A percentile compares a stretch with the other conserved stretches of the same genome.
Conservation (phyloP, 2,113 vertebrate species). For the Raja brachyura region DNA sequence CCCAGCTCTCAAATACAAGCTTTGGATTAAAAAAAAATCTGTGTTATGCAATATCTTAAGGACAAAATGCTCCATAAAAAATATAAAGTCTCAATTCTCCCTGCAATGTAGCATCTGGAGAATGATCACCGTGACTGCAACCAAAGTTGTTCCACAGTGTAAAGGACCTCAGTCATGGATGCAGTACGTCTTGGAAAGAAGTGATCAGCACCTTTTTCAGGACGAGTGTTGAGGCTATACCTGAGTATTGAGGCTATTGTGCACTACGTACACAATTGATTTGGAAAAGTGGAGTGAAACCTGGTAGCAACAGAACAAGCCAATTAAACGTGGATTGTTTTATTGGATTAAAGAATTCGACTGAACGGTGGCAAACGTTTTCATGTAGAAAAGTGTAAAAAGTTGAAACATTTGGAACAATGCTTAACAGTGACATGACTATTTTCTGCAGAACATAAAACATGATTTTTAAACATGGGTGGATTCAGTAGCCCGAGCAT, state of each 20-base stretch:
- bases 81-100: neutral
- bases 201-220: neutral
- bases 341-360: neutral
- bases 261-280: neutral
- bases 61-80: neutral
- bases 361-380: neutral
- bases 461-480: neutral
- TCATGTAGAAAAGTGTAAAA: constrained; percentile 5
- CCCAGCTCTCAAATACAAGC: neutral
- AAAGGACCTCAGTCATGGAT: neutral
- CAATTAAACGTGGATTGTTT: neutral
- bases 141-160: neutral
- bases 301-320: neutral
- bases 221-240: neutral
- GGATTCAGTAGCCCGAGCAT: neutral
- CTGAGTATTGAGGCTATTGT: neutral
- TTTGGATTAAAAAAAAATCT: neutral
- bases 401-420: neutral
- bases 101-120: neutral
- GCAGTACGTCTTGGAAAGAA: neutral
- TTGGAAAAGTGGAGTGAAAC: neutral
- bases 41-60: neutral
- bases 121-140: neutral
- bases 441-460: neutral
- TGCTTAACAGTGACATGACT: neutral